Percentiles rank a stretch among this genome's conserved stretches.
Evolutionary conservation across 1,140 invertebrate species (phyloP).

Genomic region (Papilio machaon): DNA sequence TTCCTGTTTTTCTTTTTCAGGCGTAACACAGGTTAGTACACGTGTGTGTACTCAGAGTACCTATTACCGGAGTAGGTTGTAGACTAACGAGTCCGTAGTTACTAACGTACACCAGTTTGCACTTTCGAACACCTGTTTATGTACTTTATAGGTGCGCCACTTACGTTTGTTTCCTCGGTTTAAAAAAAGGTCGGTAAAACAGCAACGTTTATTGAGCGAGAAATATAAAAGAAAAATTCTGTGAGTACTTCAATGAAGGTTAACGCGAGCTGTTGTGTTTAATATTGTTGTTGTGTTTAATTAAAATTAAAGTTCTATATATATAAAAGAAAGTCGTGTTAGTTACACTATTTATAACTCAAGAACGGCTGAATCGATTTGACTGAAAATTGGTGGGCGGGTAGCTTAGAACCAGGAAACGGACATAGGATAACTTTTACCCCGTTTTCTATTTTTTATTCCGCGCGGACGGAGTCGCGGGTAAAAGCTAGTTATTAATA

Average conservation of each 20-base stretch:
- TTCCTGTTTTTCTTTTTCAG: slow-evolving; percentile 27
- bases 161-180: slow-evolving; percentile 30
- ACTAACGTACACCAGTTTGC: slow-evolving; percentile 40
- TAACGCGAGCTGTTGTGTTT: slow-evolving; percentile 44
- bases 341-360: too few relatives aligned
- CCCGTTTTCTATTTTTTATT: too few relatives aligned
- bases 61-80: slow-evolving; percentile 36
- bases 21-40: slow-evolving; percentile 31
- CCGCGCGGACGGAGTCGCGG: too few relatives aligned
- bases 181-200: slow-evolving; percentile 24
- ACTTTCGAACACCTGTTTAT: slow-evolving; percentile 40
- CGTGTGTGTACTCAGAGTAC: slow-evolving; percentile 29
- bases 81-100: slow-evolving; percentile 38
- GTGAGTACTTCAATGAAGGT: not conserved
- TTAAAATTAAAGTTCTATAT: too few relatives aligned
- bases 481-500: too few relatives aligned
- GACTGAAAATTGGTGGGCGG: too few relatives aligned
- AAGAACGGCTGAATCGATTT: too few relatives aligned
- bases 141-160: slow-evolving; percentile 36
- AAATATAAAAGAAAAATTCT: slow-evolving; percentile 16
- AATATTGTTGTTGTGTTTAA: too few relatives aligned
- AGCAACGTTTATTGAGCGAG: slow-evolving; percentile 18
- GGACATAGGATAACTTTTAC: too few relatives aligned
- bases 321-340: too few relatives aligned
- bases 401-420: too few relatives aligned